phyloP scores from a whole-genome alignment of 2,113 vertebrate species.

The Centrocercus urophasianus region DNA sequence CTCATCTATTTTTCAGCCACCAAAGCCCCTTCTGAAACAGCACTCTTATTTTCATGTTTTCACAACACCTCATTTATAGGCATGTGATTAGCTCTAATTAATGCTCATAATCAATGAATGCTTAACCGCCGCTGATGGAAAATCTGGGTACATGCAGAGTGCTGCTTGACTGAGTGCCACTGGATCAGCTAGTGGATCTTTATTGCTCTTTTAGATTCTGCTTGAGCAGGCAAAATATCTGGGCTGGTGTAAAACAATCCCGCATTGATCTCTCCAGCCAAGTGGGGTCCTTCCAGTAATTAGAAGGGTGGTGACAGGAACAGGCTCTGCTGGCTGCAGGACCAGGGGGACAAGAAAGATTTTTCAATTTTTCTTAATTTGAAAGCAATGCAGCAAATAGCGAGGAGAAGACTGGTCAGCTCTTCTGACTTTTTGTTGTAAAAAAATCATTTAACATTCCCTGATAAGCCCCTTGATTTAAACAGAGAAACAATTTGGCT shows the following conservation, averaged over 20 bases:
- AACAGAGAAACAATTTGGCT: constrained; percentile 53
- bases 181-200: background rate
- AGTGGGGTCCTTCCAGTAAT: constrained; percentile 63
- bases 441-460: constrained; percentile 36
- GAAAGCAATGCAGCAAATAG: constrained; percentile 26
- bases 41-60: background rate
- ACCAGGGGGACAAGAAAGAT: constrained; percentile 10
- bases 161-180: constrained; percentile 1
- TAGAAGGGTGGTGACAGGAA: constrained; percentile 60
- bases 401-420: constrained; percentile 1
- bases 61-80: constrained; percentile 12
- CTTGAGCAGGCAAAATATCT: constrained; percentile 57
- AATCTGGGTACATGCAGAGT: background rate
- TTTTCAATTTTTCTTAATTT: background rate
- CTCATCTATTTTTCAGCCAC: background rate
- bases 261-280: constrained; percentile 47
- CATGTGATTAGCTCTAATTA: constrained; percentile 53
- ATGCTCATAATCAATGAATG: constrained; percentile 51
- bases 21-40: constrained; percentile 2
- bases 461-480: constrained; percentile 61
- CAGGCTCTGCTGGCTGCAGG: constrained; percentile 13
- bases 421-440: constrained; percentile 54
- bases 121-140: constrained; percentile 16
- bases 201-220: constrained; percentile 33
- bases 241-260: constrained; percentile 54